phyloP scores from a whole-genome alignment of 1,140 invertebrate species.

The Dendrolimus kikuchii region DNA sequence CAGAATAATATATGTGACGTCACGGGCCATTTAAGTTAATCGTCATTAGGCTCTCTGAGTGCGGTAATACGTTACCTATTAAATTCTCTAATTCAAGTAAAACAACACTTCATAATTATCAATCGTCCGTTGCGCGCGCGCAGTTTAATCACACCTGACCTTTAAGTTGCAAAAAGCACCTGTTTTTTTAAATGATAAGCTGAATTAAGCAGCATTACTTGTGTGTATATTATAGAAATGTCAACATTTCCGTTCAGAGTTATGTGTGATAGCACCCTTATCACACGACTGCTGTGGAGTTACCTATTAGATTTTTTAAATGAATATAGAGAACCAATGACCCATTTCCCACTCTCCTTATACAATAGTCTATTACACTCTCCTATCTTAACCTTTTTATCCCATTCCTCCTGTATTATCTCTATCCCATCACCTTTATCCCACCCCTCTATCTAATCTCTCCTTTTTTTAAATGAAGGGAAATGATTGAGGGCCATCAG shows the following conservation, averaged over 20 bases:
- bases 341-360: not conserved
- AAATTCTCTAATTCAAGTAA: too few species aligned
- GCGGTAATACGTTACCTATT: too few species aligned
- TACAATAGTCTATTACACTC: not conserved
- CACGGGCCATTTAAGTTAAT: too few species aligned
- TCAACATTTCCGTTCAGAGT: slow-evolving; percentile 44
- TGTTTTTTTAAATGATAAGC: slow-evolving; percentile 42
- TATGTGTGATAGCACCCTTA: slow-evolving; percentile 11
- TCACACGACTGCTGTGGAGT: slow-evolving; percentile 2
- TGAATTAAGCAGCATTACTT: slow-evolving; percentile 39
- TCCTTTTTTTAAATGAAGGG: too few species aligned
- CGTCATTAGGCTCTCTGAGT: too few species aligned
- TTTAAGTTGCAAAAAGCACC: slow-evolving; percentile 28
- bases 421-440: too few species aligned
- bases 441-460: too few species aligned
- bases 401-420: too few species aligned
- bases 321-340: not conserved
- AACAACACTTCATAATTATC: too few species aligned
- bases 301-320: not conserved
- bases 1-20: too few species aligned
- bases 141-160: slow-evolving; percentile 38
- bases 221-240: slow-evolving; percentile 33
- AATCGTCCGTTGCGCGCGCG: slow-evolving; percentile 9
- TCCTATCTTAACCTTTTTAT: too few species aligned
- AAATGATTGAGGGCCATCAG: too few species aligned